Base-by-base conservation (phyloP, 2,888 invertebrate species). In the Sipha maydis region DNA sequence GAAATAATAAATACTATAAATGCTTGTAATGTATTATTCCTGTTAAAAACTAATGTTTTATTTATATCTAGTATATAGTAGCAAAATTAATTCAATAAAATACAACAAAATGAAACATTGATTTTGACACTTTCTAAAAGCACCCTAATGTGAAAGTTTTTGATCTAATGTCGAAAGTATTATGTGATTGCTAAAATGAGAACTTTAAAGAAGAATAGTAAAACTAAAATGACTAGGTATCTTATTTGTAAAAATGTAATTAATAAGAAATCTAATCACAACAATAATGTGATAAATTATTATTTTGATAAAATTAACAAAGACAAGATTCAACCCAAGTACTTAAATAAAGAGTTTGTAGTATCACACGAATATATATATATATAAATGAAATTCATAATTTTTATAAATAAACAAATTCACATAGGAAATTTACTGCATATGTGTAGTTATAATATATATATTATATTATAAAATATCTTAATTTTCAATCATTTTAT, bases 61-160 rank as follows among this genome's bases (percentile, higher is more conserved):
- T 84, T 84, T 28, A 84, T 76, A 76, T n/a, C 38, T 9, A 76
- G 61, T 84, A 84, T 41, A 41, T 76, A 84, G 41, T 14, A 21
- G n/a, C 11, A 61, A 84, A 76, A 76, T 76, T n/a, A 61, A 76
- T 84, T 75, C 38, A 75, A 38, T 61, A 75, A 83, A 56, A 56
- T 25, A 31, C 56, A 31, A 75, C 56, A 84, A 75, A 61, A 83
- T 83, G 17, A 25, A 61, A 75, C 28, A 84, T 84, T 75, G 75
- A 84, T 75, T 84, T 75, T 38, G 38, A 84, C 28, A 73, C 83
- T 75, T 84, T 84, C 75, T 84, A 75, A 67, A 38, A 56, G 38
- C 75, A 84, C 75, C 75, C 75, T 28, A 73, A 75, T 75, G 75
- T 76, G 75, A 84, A 84, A 76, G 84, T 84, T 67, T 41, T 41